Evolutionary conservation across 1,140 invertebrate genomes (phyloP), one percentile per base, ranked within the genome.

Genomic region (Apis mellifera): DNA sequence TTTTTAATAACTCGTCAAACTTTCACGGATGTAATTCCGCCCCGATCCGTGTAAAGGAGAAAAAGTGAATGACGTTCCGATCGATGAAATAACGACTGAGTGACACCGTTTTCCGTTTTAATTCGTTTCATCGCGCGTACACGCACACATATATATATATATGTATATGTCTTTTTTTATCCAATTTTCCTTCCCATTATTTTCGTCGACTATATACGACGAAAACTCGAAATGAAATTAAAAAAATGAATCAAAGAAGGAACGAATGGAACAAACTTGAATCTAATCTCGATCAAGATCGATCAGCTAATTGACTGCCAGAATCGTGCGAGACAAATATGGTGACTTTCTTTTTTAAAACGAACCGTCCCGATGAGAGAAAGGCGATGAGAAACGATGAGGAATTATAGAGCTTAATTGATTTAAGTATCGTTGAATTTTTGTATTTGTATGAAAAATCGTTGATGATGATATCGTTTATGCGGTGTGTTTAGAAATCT

Each of bases 241-340:
- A 54, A 17, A 54, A 65, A 13, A 26, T 21, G 42, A 52, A 42
- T 55, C 52, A 42, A 19, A 17, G 11, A 23, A 23, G 17, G 2
- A 26, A 64, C 17, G 42, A 19, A 42, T 42, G 4, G 32, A 66
- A n/a, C 32, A 42, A 65, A 64, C 23, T 21, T 54, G 9, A 66
- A n/a, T 21, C n/a, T 12, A 76, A 42, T 32, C 32, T 15, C 9
- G 17, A 19, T 42, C 19, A 54, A 57, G 32, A 19, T 2, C 3
- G 9, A 52, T 72, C 42, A n/a, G n/a, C 48, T 50, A 57, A 74
- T 74, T 19, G 11, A 70, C 73, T 69, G 73, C 73, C 80, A 68
- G 11, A 69, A 13, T 32, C n/a, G 17, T 8, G 19, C 12, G 42
- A 23, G 21, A 32, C 13, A 5, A 54, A n/a, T 52, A 59, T 50